A percentile compares a stretch with the other conserved stretches of the same genome.
Conservation (phyloP, 2,113 vertebrate genomes). For the Talpa occidentalis region DNA sequence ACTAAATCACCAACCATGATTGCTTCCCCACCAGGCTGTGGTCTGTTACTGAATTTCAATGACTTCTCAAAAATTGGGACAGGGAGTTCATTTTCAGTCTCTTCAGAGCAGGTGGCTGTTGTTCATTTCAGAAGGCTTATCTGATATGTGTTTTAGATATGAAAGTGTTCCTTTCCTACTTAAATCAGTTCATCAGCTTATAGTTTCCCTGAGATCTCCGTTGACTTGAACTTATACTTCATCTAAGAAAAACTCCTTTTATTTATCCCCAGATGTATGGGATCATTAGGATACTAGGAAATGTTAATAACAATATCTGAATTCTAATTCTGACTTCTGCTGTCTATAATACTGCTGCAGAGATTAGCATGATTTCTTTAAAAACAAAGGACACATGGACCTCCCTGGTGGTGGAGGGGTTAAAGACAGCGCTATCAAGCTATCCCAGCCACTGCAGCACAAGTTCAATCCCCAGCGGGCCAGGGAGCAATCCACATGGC, state of each 20-base stretch:
- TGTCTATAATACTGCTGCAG: not conserved
- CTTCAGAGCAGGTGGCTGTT: not conserved
- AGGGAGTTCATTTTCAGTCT: not conserved
- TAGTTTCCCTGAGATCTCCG: not conserved
- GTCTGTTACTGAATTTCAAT: not conserved
- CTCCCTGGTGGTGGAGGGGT: too few relatives aligned
- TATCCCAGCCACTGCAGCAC: too few relatives aligned
- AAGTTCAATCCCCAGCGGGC: too few relatives aligned
- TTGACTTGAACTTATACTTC: not conserved
- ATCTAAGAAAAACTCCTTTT: not conserved
- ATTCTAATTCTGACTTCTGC: constrained; percentile 17
- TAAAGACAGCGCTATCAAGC: too few relatives aligned
- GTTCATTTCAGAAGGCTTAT: not conserved
- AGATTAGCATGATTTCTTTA: not conserved
- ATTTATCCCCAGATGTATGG: not conserved
- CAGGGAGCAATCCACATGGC: too few relatives aligned
- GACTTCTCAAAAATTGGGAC: not conserved
- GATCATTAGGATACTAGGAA: not conserved
- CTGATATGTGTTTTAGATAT: not conserved
- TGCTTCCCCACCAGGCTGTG: not conserved
- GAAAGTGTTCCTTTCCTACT: not conserved
- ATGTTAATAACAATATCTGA: not conserved
- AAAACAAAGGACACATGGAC: not conserved
- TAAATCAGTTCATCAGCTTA: not conserved
- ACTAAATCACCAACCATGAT: not conserved